Percentiles rank a stretch among this genome's conserved stretches.
These are phyloP conservation scores for Jordanella pulchra DNA, from an alignment of 2,797 vertebrate species.

Conservation along the genomic window DNA sequence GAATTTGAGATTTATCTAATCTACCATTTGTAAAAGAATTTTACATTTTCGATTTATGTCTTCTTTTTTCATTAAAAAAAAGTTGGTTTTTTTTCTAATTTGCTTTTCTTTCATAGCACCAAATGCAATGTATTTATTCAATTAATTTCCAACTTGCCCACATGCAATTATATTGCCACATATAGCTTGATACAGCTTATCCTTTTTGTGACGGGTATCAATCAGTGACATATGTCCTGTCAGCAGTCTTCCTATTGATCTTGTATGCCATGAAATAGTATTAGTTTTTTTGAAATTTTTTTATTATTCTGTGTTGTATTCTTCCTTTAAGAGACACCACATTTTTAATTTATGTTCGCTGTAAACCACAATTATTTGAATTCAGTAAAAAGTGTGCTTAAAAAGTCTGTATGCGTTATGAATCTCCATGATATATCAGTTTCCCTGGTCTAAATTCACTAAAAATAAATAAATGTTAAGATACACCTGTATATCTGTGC, in stretches of 20 bases:
- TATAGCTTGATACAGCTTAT: not conserved
- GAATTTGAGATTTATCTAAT: conserved; percentile 48
- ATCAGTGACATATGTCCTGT: not conserved
- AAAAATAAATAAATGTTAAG: not conserved
- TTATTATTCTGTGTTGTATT: too few relatives aligned
- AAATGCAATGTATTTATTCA: not conserved
- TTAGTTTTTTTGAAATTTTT: too few relatives aligned
- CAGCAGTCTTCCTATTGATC: not conserved
- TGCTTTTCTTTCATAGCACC: too few relatives aligned
- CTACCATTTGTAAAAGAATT: conserved; percentile 35
- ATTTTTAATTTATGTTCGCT: too few relatives aligned
- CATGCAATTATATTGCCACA: too few relatives aligned
- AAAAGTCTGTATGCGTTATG: too few relatives aligned
- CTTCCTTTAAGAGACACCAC: too few relatives aligned
- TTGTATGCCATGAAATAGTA: not conserved
- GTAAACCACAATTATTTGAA: too few relatives aligned
- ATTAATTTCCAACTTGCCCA: not conserved
- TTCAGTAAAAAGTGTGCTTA: too few relatives aligned
- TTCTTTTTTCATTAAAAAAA: conserved; percentile 60
- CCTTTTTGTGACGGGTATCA: not conserved
- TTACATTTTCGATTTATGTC: conserved; percentile 34
- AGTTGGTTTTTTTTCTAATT: too few relatives aligned
- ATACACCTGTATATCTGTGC: not conserved
- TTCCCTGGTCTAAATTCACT: not conserved
- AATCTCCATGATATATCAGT: not conserved